Percentiles rank a stretch among this genome's conserved stretches.
Conservation (phyloP, 2,888 invertebrate genomes). For the Bellardia pandia region DNA sequence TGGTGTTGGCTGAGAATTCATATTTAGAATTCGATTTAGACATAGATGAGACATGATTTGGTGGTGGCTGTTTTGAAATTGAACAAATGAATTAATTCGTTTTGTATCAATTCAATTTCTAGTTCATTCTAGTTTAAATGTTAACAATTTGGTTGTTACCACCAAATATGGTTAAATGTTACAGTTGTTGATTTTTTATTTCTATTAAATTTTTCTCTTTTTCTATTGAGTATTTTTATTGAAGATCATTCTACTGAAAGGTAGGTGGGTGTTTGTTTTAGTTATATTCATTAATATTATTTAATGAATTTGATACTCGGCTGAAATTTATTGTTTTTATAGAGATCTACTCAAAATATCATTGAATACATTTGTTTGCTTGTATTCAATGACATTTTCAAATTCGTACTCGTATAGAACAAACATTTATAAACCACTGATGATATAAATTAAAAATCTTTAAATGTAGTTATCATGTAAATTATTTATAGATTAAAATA, state of each 20-base stretch:
- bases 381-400: not conserved
- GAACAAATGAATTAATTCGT: constrained; percentile 38
- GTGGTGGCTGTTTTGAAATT: constrained; percentile 4
- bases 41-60: constrained; percentile 56
- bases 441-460: not conserved
- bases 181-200: constrained; percentile 69
- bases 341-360: constrained; percentile 26
- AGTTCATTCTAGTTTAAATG: constrained; percentile 42
- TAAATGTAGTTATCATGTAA: no score
- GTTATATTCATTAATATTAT: constrained; percentile 19
- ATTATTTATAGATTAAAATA: no score
- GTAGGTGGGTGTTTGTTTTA: constrained; percentile 50
- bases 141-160: constrained; percentile 37
- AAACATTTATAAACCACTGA: not conserved
- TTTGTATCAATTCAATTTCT: constrained; percentile 31
- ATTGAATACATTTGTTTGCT: constrained; percentile 3
- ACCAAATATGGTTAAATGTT: constrained; percentile 72
- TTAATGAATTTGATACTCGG: constrained; percentile 35
- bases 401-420: not conserved
- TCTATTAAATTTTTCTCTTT: constrained; percentile 13
- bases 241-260: constrained; percentile 48
- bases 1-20: constrained; percentile 32
- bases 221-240: constrained; percentile 3
- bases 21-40: constrained; percentile 47
- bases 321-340: constrained; percentile 14